phyloP scores from a whole-genome alignment of 1,140 invertebrate genomes.

The Dinothrombium tinctorium region DNA sequence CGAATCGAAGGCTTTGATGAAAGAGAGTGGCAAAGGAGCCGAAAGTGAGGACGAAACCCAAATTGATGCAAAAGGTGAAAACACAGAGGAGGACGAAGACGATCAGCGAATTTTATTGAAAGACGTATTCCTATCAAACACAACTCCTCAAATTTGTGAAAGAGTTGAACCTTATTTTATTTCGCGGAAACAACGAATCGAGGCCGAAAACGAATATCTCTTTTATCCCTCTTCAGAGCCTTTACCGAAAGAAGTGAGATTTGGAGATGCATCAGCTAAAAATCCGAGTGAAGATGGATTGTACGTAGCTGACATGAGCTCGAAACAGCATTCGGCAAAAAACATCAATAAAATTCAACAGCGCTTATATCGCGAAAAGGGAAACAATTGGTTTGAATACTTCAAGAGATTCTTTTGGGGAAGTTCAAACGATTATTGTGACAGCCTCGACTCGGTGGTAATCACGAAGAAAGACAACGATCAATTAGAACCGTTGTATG shows the following conservation, averaged over 20 bases:
- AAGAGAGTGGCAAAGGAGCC: background rate
- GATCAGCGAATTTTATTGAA: background rate
- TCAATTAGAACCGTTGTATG: background rate
- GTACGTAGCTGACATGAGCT: background rate
- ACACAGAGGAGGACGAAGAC: background rate
- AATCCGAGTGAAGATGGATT: background rate
- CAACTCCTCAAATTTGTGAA: background rate
- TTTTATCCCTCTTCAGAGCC: background rate
- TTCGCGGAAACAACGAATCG: background rate
- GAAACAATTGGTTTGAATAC: background rate
- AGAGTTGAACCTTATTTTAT: background rate
- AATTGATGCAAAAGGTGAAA: background rate
- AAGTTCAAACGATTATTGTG: background rate
- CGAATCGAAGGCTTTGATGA: no score
- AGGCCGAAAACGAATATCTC: background rate
- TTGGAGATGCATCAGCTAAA: background rate
- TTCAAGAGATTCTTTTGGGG: background rate
- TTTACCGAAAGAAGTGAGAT: background rate
- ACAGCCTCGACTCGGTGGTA: background rate
- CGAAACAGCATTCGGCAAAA: background rate
- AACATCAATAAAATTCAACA: background rate
- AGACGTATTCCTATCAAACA: background rate
- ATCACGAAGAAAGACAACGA: no score
- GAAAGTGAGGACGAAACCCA: background rate
- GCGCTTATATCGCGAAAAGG: background rate